Evolutionary conservation across 2,113 vertebrate species (phyloP), one percentile per base, ranked within the genome.

Genomic region (Cnemophilus loriae): DNA sequence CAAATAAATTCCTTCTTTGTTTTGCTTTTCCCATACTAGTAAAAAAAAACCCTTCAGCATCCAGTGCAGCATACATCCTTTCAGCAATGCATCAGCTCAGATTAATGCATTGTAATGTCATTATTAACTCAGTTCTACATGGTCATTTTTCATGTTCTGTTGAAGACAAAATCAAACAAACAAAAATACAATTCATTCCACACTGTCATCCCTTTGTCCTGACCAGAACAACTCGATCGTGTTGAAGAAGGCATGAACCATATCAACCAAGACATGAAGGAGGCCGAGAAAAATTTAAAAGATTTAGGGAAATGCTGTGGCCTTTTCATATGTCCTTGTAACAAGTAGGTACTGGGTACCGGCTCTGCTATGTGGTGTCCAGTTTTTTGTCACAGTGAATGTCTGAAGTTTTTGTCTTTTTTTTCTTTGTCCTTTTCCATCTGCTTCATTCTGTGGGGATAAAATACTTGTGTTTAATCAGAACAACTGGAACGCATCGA

Each of bases 181-280:
- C 96, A 98, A 87, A 71, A 68, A 98, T 98, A 98, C 99, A 99
- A 99, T 99, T 99, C 99, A 99, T 99, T 98, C 98, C 99, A 99
- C 98, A 98, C 98, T 99, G 98, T 99, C 98, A 99, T 99, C 98
- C 99, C 99, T 99, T 98, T 99, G 98, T 99, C 99, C 99, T 99
- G 99, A 99, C 99, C 99, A 99, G 99, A 99, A 98, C 99, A 99
- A 99, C 99, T 99, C 98, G 99, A 99, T 98, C 99, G 99, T 98
- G 99, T 99, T 96, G 99, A 99, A 99, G 99, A 99, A 98, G 99
- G 99, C 99, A 99, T 99, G 99, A 99, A 99, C 99, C 99, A 99
- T 99, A 99, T 99, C 99, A 99, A 99, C 99, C 99, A 99, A 99
- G 99, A 99, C 99, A 99, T 99, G 99, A 99, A 99, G 99, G 99